Percentiles rank a stretch among this genome's conserved stretches.
Conservation (phyloP, 2,888 invertebrate species). For the Andrena praecox region DNA sequence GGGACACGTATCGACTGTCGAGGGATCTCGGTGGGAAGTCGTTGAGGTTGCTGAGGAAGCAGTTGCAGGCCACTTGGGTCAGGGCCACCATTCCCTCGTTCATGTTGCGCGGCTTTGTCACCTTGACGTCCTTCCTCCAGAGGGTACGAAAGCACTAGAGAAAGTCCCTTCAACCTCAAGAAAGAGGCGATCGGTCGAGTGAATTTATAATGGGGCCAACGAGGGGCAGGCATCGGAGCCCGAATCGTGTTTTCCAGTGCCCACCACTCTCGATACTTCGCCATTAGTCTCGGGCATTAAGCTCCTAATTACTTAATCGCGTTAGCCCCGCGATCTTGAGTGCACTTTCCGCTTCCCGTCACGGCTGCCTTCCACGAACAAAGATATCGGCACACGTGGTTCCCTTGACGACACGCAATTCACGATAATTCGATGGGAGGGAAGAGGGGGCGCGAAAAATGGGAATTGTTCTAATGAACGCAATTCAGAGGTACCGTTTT, state of each 20-base stretch:
- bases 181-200: neutral
- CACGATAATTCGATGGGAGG: constrained; percentile 40
- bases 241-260: constrained; percentile 30
- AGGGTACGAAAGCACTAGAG: constrained; percentile 87
- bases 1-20: constrained; percentile 88
- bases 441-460: constrained; percentile 19
- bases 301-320: constrained; percentile 68
- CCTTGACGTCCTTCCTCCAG: constrained; percentile 92
- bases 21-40: constrained; percentile 88
- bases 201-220: neutral
- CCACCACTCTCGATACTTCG: constrained; percentile 59
- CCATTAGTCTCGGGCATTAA: constrained; percentile 74
- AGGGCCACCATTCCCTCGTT: constrained; percentile 93
- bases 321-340: constrained; percentile 59
- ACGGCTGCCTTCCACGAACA: constrained; percentile 55
- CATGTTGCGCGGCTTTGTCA: constrained; percentile 91
- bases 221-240: neutral
- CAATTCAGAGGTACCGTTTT: constrained; percentile 29
- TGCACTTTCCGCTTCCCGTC: constrained; percentile 66
- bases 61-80: constrained; percentile 90
- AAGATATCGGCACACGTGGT: constrained; percentile 25
- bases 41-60: constrained; percentile 89
- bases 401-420: constrained; percentile 48
- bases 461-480: constrained; percentile 52
- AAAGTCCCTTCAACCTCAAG: neutral